A percentile compares a stretch with the other conserved stretches of the same genome.
phyloP scores from a whole-genome alignment of 2,113 vertebrate genomes.

The Peucedramus taeniatus region DNA sequence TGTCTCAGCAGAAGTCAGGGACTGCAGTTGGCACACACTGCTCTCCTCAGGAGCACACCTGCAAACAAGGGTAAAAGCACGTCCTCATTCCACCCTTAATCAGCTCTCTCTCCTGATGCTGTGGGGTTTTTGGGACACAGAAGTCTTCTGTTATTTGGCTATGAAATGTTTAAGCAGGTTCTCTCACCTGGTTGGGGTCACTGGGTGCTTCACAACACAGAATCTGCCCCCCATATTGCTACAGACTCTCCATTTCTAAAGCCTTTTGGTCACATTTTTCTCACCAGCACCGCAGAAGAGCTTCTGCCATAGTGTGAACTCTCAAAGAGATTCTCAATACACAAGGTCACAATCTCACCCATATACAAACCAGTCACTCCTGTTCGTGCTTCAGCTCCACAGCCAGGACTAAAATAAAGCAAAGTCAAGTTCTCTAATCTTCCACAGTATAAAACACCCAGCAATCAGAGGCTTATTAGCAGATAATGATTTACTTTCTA shows the following conservation, averaged over 20 bases:
- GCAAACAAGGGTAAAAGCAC: rapidly evolving
- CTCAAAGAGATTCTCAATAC: background rate
- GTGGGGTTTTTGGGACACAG: background rate
- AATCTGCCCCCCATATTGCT: background rate
- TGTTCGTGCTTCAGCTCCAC: background rate
- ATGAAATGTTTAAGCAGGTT: background rate
- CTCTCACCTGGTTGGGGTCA: rapidly evolving
- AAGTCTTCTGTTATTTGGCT: background rate
- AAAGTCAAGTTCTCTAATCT: slow-evolving; percentile 29
- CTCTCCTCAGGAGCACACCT: background rate
- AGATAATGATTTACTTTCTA: slow-evolving; percentile 51
- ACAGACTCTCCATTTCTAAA: background rate
- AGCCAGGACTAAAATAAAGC: background rate
- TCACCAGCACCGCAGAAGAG: background rate
- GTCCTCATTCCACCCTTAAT: background rate
- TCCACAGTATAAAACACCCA: background rate
- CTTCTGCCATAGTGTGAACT: background rate
- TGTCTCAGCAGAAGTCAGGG: background rate
- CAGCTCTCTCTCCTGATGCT: background rate
- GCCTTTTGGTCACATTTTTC: background rate
- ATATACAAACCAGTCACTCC: background rate
- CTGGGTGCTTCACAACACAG: background rate
- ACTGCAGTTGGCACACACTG: background rate
- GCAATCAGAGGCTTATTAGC: slow-evolving; percentile 30
- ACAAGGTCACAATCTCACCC: background rate